A percentile compares a stretch with the other conserved stretches of the same genome.
phyloP scores from a whole-genome alignment of 2,113 vertebrate genomes.

The Myotis davidii region DNA sequence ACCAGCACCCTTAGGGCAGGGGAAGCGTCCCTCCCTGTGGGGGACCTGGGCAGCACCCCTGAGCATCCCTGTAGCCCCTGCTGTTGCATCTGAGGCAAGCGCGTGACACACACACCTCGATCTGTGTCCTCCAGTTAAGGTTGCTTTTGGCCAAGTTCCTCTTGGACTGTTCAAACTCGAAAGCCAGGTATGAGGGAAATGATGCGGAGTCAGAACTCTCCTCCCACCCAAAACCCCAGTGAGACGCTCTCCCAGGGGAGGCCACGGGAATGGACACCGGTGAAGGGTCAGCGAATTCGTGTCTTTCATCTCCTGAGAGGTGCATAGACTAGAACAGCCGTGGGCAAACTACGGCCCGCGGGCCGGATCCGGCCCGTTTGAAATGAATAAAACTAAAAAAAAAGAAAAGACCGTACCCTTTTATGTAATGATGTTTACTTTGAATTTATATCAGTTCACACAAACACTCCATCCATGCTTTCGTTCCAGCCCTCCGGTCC shows the following conservation, averaged over 20 bases:
- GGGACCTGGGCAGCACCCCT: neutral
- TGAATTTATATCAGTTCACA: too few species aligned
- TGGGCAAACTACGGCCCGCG: too few species aligned
- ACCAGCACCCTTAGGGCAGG: neutral
- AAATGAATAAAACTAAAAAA: too few species aligned
- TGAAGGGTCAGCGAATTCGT: fast-evolving
- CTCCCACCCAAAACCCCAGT: neutral
- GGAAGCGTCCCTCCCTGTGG: neutral
- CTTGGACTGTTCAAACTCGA: neutral
- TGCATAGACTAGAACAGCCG: too few species aligned
- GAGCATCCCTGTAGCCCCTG: fast-evolving
- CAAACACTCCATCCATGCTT: too few species aligned
- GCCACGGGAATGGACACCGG: neutral
- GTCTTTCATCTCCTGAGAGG: too few species aligned
- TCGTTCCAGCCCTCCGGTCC: too few species aligned
- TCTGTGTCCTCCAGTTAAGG: neutral
- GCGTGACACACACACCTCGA: fast-evolving
- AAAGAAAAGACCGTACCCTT: too few species aligned
- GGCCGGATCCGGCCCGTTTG: too few species aligned
- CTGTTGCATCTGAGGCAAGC: too few species aligned
- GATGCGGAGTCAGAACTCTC: fast-evolving
- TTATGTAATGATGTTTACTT: too few species aligned
- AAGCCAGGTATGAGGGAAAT: neutral
- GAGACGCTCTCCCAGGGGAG: fast-evolving
- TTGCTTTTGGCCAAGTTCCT: fast-evolving